These are phyloP conservation scores for Embiotoca jacksoni DNA, from an alignment of 2,113 vertebrate genomes.

Conservation along the genomic window DNA sequence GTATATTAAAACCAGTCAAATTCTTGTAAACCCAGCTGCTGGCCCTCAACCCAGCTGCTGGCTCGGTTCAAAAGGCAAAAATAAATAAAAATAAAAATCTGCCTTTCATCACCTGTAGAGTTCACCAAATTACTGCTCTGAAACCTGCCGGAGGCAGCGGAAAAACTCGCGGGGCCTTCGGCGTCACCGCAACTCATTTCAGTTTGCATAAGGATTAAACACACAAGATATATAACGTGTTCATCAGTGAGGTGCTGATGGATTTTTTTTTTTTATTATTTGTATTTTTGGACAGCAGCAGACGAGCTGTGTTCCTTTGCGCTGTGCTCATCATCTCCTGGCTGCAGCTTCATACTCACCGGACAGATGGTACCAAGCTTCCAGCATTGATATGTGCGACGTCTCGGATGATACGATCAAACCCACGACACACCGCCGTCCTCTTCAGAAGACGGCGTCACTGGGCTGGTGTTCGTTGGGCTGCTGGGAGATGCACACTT, in stretches of 20 bases:
- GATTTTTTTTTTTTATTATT: not conserved
- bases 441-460: not conserved
- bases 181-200: not conserved
- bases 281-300: not conserved
- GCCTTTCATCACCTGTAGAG: too few relatives aligned
- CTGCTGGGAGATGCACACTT: too few relatives aligned
- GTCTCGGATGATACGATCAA: not conserved
- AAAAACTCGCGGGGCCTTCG: too few relatives aligned
- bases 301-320: accelerated
- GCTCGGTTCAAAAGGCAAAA: too few relatives aligned
- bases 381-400: not conserved
- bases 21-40: too few relatives aligned
- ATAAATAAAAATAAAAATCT: too few relatives aligned
- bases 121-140: too few relatives aligned
- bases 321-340: not conserved
- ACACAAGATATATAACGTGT: too few relatives aligned
- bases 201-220: not conserved
- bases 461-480: not conserved
- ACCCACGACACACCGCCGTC: not conserved
- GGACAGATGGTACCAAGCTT: slow-evolving; percentile 2
- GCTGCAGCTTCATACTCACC: slow-evolving; percentile 4
- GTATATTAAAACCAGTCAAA: too few relatives aligned
- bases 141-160: too few relatives aligned
- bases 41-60: too few relatives aligned
- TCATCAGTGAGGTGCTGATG: not conserved